Evolutionary conservation across 2,888 invertebrate species (phyloP), one percentile per base, ranked within the genome.

Genomic region (Stenichneumon culpator): DNA sequence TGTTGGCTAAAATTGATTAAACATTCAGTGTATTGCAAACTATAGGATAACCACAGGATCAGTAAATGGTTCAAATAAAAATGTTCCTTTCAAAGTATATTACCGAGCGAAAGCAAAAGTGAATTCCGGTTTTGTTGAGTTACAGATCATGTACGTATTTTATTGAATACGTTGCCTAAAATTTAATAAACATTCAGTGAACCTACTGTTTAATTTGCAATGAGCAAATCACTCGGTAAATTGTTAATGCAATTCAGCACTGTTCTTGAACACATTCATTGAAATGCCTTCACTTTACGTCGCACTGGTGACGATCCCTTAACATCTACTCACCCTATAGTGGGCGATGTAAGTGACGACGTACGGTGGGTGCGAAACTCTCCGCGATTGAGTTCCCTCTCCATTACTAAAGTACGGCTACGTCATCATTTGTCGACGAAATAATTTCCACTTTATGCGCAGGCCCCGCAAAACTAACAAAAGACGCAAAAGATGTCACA

Each of bases 341-440:
- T 87, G 98, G 97, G 97, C 97, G 97, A 94, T 97, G 97, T 73
- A 98, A 95, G 93, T 96, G 97, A 25, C 25, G 25, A 25, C 1
- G 25, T 25, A 44, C 4, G 14, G 14, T 44, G 3, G 14, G 44
- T 44, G 14, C 44, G 25, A 44, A 14, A 44, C 44, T 14, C 44
- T 14, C 14, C 14, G 44, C 44, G 39, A 39, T 9, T 39, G 39
- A 14, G 3, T 44, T 44, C 44, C 44, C 44, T 14, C 1, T 44
- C 44, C 14, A 3, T 44, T 9, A 14, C 11, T 4, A 0, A 44
- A 44, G 44, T 39, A 44, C 44, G 44, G 14, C 44, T 44, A 14
- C 44, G 44, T 44, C 44, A 14, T 9, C 14, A 14, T 44, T 44
- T 44, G 14, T 44, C 14, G 14, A 3, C 3, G 44, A 44, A 44